Evolutionary conservation across 2,113 vertebrate genomes (phyloP).

Genomic region (Trachemys scripta): DNA sequence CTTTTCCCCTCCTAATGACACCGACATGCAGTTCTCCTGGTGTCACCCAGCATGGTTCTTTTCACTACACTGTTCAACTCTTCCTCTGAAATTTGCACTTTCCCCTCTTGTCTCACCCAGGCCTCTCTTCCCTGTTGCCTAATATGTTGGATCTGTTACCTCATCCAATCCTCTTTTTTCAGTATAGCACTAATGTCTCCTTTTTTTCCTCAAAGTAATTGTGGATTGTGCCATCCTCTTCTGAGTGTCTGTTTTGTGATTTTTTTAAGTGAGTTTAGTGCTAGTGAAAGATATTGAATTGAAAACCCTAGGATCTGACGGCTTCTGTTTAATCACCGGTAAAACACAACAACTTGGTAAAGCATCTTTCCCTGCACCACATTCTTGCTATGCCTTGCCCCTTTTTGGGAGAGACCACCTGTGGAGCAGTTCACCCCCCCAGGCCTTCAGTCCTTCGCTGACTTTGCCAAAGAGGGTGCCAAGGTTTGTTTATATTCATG

Average conservation of each 20-base stretch:
- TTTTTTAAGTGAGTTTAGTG: not conserved
- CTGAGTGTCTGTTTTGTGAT: not conserved
- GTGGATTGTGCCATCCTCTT: not conserved
- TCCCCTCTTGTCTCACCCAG: not conserved
- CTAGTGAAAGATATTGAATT: not conserved
- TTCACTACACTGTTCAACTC: not conserved
- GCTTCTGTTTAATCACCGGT: not conserved
- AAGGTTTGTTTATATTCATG: not conserved
- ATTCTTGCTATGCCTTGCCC: not conserved
- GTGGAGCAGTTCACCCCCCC: not conserved
- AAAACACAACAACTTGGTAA: not conserved
- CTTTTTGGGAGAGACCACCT: not conserved
- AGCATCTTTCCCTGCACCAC: not conserved
- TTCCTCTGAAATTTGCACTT: not conserved
- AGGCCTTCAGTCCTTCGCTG: not conserved
- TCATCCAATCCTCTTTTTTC: not conserved
- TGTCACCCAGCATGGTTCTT: not conserved
- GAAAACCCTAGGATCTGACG: not conserved
- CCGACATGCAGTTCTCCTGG: not conserved
- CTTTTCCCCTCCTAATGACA: not conserved
- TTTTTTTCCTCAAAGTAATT: not conserved
- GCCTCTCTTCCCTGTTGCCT: not conserved
- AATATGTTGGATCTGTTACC: fast-evolving
- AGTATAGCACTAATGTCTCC: not conserved
- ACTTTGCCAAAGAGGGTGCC: not conserved